Conservation (phyloP, 2,888 invertebrate species). For the Cheilosia impressa region DNA sequence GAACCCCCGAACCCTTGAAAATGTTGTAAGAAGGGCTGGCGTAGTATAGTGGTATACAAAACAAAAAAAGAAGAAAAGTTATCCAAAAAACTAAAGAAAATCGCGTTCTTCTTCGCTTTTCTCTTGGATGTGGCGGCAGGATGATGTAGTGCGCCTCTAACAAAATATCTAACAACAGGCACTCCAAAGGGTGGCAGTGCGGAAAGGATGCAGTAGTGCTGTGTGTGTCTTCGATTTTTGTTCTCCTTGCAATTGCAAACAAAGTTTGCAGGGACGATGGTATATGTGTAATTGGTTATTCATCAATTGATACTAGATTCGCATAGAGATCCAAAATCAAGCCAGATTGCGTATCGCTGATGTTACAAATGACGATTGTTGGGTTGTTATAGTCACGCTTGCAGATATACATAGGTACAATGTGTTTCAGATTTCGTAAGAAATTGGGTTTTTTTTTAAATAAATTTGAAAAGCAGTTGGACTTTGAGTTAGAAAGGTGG, state of each 20-base stretch:
- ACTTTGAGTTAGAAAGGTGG: no score
- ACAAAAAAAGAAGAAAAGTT: conserved; percentile 4
- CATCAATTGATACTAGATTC: conserved; percentile 7
- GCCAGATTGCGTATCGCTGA: no score
- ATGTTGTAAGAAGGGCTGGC: conserved; percentile 60
- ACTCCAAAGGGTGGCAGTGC: conserved; percentile 12
- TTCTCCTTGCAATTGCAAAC: not conserved
- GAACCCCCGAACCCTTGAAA: conserved; percentile 72
- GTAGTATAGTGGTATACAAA: conserved; percentile 51
- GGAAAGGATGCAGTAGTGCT: conserved; percentile 31
- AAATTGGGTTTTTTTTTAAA: no score
- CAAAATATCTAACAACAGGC: conserved; percentile 49
- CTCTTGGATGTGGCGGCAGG: not conserved
- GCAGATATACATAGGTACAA: no score
- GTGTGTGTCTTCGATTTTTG: not conserved
- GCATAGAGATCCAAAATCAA: no score
- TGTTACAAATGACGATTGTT: no score
- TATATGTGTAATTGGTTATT: conserved; percentile 1
- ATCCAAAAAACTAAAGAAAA: conserved; percentile 62
- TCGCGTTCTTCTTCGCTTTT: conserved; percentile 23
- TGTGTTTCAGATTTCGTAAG: no score
- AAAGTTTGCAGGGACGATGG: not conserved
- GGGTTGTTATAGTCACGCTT: no score
- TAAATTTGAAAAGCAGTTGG: no score
- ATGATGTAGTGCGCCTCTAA: conserved; percentile 34